Evolutionary conservation across 2,113 vertebrate genomes (phyloP), one percentile per base, ranked within the genome.

Genomic region (Spea multiplicata): DNA sequence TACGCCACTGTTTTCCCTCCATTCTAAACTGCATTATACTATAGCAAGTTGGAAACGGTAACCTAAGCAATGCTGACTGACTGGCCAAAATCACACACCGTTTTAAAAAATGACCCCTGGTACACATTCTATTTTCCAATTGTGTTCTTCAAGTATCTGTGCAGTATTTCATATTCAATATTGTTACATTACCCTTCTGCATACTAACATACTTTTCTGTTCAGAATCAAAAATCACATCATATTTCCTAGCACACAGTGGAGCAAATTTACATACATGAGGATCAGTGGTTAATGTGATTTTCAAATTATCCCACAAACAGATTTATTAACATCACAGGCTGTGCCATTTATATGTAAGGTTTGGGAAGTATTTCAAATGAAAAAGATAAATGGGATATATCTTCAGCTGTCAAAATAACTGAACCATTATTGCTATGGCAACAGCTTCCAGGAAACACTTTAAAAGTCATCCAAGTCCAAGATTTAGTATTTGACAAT

Each of bases 381-480:
- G 14, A 64, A 74, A 80, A 80, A 80, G 78, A 80, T 80, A 83
- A 76, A 73, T 7, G 5, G 67, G 80, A 77, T 78, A 30, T 71
- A 85, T 84, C 82, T 69, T 73, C 8, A 50, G 74, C 5, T 74
- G 71, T 64, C 75, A 44, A 81, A 79, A 70, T 48, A 13, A 50
- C 5, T 74, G 76, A 81, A 78, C 75, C 47, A 49, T n/a, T 46
- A 0, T 59, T 75, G 44, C 67, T 71, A 76, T 48, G 71, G 7
- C 0, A 52, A 82, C 73, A 53, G 2, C 65, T 77, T 66, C 44
- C n/a, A 3, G 1, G 82, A 44, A 8, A 86, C 81, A 83, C 16
- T 83, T 80, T 79, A 65, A 65, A 47, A 84, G 82, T 81, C 74
- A 66, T 80, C 64, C 71, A 73, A 44, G 66, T 68, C 80, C 79